Conservation (phyloP, 53 echinoderm and acorn worm genomes). For the Henricia sp. region DNA sequence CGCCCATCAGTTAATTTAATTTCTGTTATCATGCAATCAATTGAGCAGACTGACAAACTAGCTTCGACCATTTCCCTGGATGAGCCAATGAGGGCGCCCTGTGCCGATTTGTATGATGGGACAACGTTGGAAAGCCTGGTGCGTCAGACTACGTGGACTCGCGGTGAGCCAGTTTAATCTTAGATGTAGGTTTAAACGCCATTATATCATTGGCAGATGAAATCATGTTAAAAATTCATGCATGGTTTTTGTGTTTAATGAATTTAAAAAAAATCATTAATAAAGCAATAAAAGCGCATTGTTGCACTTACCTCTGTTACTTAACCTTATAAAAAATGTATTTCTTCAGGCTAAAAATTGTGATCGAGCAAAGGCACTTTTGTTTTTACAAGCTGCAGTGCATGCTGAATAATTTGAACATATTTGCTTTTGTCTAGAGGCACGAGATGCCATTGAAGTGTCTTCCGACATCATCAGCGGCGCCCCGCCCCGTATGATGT, state of each 20-base stretch:
- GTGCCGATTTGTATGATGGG: constrained; percentile 79
- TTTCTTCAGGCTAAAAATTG: too few species aligned
- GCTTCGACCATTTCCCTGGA: constrained; percentile 66
- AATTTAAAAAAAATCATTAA: too few species aligned
- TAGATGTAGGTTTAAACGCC: neutral
- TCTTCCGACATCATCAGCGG: constrained; percentile 73
- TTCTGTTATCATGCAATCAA: too few species aligned
- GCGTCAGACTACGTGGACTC: constrained; percentile 70
- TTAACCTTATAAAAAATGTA: too few species aligned
- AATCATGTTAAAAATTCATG: too few species aligned
- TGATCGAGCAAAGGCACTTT: too few species aligned
- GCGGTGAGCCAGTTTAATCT: constrained; percentile 51
- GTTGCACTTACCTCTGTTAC: too few species aligned
- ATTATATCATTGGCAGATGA: too few species aligned
- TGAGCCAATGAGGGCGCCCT: constrained; percentile 68
- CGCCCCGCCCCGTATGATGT: constrained; percentile 68
- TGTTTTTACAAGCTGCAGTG: neutral
- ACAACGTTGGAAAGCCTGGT: constrained; percentile 80
- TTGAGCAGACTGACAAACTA: constrained; percentile 79
- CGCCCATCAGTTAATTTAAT: too few species aligned
- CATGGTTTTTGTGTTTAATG: too few species aligned
- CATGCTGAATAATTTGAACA: neutral
- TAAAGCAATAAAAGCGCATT: too few species aligned
- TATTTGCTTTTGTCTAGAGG: constrained; percentile 53
- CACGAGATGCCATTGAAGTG: constrained; percentile 72